Conservation (phyloP, 2,797 vertebrate species). For the Setipinna tenuifilis region DNA sequence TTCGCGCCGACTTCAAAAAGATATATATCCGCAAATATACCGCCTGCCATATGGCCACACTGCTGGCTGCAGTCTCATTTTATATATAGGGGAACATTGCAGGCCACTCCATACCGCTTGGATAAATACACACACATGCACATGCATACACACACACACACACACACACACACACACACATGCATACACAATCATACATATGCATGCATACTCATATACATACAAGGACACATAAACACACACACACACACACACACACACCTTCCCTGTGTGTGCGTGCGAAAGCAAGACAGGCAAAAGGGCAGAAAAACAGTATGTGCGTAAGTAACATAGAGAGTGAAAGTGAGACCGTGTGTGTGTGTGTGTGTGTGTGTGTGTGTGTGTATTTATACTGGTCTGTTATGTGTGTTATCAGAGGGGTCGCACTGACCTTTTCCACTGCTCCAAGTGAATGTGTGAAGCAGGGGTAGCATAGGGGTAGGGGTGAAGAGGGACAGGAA, state of each 20-base stretch:
- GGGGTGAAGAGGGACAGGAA: neutral
- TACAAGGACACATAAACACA: neutral
- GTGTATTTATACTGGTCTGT: neutral
- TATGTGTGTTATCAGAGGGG: neutral
- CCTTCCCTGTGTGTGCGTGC: neutral
- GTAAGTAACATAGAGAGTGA: too few relatives aligned
- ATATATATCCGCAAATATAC: constrained; percentile 1
- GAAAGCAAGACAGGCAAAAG: too few relatives aligned
- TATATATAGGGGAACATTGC: neutral
- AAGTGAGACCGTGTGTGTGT: neutral
- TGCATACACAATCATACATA: neutral
- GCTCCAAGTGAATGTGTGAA: neutral
- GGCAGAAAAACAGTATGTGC: too few relatives aligned
- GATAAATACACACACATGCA: neutral
- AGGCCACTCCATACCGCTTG: neutral
- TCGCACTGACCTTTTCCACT: neutral
- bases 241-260: neutral
- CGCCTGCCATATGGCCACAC: too few relatives aligned
- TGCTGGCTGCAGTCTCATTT: too few relatives aligned
- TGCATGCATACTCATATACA: neutral
- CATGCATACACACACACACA: neutral
- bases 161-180: neutral
- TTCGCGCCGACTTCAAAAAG: neutral
- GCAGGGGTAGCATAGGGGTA: neutral
- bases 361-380: neutral